phyloP scores from a whole-genome alignment of 2,888 invertebrate species.

The Ypsolopha sequella region DNA sequence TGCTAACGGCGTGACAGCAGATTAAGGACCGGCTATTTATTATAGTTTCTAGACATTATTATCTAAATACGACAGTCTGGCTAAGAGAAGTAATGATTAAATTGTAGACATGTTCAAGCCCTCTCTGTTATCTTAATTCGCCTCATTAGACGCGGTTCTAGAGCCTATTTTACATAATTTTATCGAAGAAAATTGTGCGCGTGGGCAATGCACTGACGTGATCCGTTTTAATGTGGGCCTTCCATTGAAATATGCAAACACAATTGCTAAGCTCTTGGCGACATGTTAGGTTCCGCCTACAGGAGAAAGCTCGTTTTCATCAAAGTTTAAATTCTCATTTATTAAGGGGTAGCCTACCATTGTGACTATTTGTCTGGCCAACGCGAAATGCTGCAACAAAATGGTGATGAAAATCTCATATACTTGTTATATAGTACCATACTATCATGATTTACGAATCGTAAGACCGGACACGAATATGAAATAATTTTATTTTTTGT shows the following conservation, averaged over 20 bases:
- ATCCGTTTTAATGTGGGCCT: slow-evolving; percentile 46
- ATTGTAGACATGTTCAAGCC: slow-evolving; percentile 41
- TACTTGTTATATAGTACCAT: too few relatives aligned
- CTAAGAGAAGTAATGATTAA: slow-evolving; percentile 36
- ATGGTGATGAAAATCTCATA: too few relatives aligned
- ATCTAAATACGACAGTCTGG: too few relatives aligned
- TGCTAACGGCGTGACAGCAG: too few relatives aligned
- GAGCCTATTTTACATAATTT: slow-evolving; percentile 61
- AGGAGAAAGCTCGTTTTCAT: slow-evolving; percentile 2
- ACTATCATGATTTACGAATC: too few relatives aligned
- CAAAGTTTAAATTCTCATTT: neutral
- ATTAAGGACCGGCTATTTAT: too few relatives aligned
- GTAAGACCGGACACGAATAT: too few relatives aligned
- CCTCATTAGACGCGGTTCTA: slow-evolving; percentile 51
- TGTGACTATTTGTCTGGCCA: too few relatives aligned
- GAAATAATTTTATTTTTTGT: too few relatives aligned
- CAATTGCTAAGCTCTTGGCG: slow-evolving; percentile 10
- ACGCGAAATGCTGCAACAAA: too few relatives aligned
- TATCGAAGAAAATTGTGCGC: slow-evolving; percentile 59
- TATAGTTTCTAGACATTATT: too few relatives aligned
- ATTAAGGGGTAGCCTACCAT: too few relatives aligned
- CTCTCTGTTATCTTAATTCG: slow-evolving; percentile 53
- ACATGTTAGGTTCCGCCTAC: slow-evolving; percentile 5
- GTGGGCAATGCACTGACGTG: slow-evolving; percentile 41
- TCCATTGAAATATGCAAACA: slow-evolving; percentile 49